Conservation (phyloP, 2,888 invertebrate genomes). For the Thysanoteuthis rhombus region DNA sequence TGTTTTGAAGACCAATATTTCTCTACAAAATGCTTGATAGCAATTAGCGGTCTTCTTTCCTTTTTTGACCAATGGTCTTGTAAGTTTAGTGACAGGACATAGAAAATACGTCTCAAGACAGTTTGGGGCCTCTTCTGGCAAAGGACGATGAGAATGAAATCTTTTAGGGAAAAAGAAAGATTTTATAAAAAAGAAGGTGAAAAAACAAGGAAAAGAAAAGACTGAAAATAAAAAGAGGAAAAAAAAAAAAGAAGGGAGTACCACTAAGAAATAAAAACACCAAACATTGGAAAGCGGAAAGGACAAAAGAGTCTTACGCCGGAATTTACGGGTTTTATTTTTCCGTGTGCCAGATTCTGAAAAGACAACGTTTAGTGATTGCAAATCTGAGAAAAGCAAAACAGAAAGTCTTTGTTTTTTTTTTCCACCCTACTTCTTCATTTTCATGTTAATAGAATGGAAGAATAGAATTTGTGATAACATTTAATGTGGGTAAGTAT, state of each 20-base stretch:
- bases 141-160: neutral
- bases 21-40: too few species aligned
- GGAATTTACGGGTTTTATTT: neutral
- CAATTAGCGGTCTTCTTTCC: too few species aligned
- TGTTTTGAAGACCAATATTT: too few species aligned
- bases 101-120: too few species aligned
- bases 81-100: too few species aligned
- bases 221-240: neutral
- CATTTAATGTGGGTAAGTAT: too few species aligned
- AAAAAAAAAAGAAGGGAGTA: neutral
- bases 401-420: neutral
- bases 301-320: slow-evolving; percentile 17
- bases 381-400: neutral
- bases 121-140: too few species aligned
- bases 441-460: too few species aligned
- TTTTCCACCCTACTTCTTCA: too few species aligned
- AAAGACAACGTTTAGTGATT: neutral
- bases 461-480: too few species aligned
- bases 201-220: neutral
- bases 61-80: too few species aligned
- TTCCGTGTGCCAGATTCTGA: slow-evolving; percentile 1
- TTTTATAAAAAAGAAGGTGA: neutral
- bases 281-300: neutral
- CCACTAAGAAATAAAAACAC: neutral
- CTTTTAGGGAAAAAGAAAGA: too few species aligned